Base-by-base conservation (phyloP, 2,888 invertebrate species). In the Epistrophella euchroma region DNA sequence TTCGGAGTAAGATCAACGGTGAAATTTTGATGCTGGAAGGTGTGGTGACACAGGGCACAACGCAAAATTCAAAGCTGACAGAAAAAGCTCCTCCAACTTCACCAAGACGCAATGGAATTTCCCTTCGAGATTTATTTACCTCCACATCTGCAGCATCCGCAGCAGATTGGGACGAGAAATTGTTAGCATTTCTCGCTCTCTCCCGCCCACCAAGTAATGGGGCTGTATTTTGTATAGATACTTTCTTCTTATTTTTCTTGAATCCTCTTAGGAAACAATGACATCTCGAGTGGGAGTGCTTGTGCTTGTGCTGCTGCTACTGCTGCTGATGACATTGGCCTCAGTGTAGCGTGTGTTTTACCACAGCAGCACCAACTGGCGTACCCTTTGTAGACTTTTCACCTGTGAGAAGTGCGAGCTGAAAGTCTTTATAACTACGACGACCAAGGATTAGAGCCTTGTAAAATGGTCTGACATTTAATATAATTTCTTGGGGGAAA, bases 241-340 rank as follows among this genome's bases (percentile, higher is more conserved):
- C 40, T 25, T 28, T 28, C 17, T 5, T 5, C 6, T 1, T 28
- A n/a, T 47, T 32, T 35, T 47, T 11, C 35, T 7, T 25, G 40
- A 64, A 73, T 70, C 68, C 78, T 73, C 62, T 74, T 32, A 45
- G 73, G 73, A 83, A 40, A 78, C 72, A 78, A 62, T 78, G 78
- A 73, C 73, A 83, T 70, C 47, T 70, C n/a, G 62, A 68, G 66
- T 28, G 58, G 75, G 45, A 47, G 66, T 45, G 17, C 25, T 71
- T 47, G 45, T 28, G 28, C 32, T n/a, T n/a, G n/a, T n/a, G n/a
- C n/a, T n/a, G n/a, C n/a, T n/a, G n/a, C n/a, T n/a, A n/a, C n/a
- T 40, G 28, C 50, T 60, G 72, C 37, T 74, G 19, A 40, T 77
- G 82, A 83, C 83, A 78, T 77, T 83, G 68, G 73, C 70, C 74